Evolutionary conservation across 2,888 invertebrate species (phyloP), one percentile per base, ranked within the genome.

Genomic region (Ashinkailepas kermadecensis): DNA sequence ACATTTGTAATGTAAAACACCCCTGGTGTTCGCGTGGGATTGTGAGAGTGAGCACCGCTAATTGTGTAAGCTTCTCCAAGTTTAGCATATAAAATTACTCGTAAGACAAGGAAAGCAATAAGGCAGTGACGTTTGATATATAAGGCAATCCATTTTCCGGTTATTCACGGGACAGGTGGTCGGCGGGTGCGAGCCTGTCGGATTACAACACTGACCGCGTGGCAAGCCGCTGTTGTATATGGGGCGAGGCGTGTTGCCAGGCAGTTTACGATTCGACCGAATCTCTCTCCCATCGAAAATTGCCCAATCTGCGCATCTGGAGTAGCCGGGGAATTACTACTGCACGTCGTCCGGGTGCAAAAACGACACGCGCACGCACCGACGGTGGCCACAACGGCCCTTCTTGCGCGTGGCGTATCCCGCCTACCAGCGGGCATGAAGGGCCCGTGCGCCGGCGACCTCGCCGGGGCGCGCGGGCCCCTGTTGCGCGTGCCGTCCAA

Each of bases 401-500:
- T 57, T 79, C 54, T 79, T 79, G 18, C 79, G 4, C 57, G 58
- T 12, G 13, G 58, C 58, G 74, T 18, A 18, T 79, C 58, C 79
- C 58, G 58, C 10, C 25, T 12, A 23, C 15, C 12, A 11, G 79
- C 79, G 57, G 58, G 58, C 79, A 79, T 58, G n/a, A 79, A 13
- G 23, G 58, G 78, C 25, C 23, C 58, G 58, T 23, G 12, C 58
- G 57, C 13, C 15, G 54, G 23, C 58, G 58, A 59, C 59, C 15
- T 79, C 79, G 78, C 8, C 21, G 57, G 23, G 7, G 54, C 13
- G 58, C 79, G 57, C 23, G 79, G n/a, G 79, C 79, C 79, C 8
- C 58, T 79, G 79, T 79, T 79, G 58, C 79, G 13, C 79, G 79
- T 25, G 79, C 23, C 79, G 13, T 58, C 79, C 58, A 79, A 79